These are phyloP conservation scores for Drosophila nigromelanica DNA, from an alignment of 1,140 invertebrate genomes.

Conservation along the genomic window DNA sequence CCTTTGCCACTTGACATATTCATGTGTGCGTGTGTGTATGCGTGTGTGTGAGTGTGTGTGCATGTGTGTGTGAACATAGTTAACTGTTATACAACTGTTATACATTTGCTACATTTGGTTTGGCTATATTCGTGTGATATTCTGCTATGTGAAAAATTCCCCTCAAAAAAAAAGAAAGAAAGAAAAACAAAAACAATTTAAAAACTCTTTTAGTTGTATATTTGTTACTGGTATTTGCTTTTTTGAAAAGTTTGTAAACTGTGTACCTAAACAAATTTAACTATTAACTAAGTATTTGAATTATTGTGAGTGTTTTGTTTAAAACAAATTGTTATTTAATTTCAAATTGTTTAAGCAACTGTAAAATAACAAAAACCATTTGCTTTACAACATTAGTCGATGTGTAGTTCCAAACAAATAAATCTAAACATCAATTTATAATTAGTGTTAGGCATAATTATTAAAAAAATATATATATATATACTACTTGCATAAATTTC, in stretches of 20 bases:
- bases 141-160: slow-evolving; percentile 52
- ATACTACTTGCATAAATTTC: slow-evolving; percentile 25
- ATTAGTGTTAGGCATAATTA: slow-evolving; percentile 12
- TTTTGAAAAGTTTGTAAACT: slow-evolving; percentile 72
- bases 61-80: slow-evolving; percentile 31
- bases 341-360: slow-evolving; percentile 34
- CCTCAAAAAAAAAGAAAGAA: slow-evolving; percentile 5
- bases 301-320: slow-evolving; percentile 62
- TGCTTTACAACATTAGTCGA: slow-evolving; percentile 45
- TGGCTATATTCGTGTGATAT: slow-evolving; percentile 77
- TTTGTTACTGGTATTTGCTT: slow-evolving; percentile 51
- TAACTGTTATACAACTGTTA: slow-evolving; percentile 71
- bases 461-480: slow-evolving; percentile 16
- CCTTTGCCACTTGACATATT: too few species aligned
- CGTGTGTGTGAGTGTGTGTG: background rate
- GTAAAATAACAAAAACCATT: slow-evolving; percentile 33
- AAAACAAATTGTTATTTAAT: slow-evolving; percentile 61
- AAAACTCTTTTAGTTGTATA: slow-evolving; percentile 49
- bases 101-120: slow-evolving; percentile 58
- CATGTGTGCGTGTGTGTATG: slow-evolving; percentile 3
- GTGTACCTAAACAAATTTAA: slow-evolving; percentile 65
- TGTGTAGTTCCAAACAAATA: slow-evolving; percentile 56
- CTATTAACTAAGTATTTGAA: slow-evolving; percentile 56
- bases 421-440: slow-evolving; percentile 30
- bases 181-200: slow-evolving; percentile 14